Conservation (phyloP, 1,140 invertebrate genomes). For the Polypedilum pembai region DNA sequence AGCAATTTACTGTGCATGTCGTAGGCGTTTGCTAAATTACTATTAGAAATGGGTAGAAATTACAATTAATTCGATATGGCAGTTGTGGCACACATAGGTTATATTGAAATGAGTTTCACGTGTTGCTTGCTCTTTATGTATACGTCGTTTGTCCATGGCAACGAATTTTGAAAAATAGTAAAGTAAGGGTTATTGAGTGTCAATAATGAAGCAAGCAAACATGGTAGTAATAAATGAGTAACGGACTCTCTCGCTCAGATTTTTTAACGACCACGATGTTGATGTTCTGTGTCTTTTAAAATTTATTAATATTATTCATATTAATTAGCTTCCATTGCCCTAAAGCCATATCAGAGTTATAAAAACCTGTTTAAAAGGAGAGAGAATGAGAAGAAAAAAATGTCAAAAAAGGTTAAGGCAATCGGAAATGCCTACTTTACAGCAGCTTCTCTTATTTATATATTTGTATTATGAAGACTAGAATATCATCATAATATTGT, state of each 20-base stretch:
- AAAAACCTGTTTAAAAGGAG: neutral
- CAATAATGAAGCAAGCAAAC: too few species aligned
- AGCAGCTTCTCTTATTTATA: neutral
- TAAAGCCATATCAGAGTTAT: neutral
- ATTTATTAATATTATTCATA: too few species aligned
- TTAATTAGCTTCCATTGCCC: too few species aligned
- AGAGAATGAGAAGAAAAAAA: neutral
- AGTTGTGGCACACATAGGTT: neutral
- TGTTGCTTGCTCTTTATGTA: constrained; percentile 5
- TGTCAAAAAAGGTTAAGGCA: constrained; percentile 8
- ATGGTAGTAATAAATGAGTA: too few species aligned
- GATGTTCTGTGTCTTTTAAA: too few species aligned
- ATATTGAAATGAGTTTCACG: constrained; percentile 13
- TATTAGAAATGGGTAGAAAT: constrained; percentile 12
- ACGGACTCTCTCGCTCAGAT: too few species aligned
- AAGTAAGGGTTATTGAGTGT: too few species aligned
- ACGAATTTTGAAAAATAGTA: neutral
- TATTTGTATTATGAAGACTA: neutral
- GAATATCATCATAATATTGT: neutral
- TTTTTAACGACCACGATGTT: too few species aligned
- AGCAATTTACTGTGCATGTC: neutral
- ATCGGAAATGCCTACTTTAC: constrained; percentile 11
- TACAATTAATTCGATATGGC: constrained; percentile 17
- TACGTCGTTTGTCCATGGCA: neutral
- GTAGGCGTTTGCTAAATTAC: constrained; percentile 11